Percentiles rank a stretch among this genome's conserved stretches.
These are phyloP conservation scores for Sebastes ruberrimus DNA, from an alignment of 2,797 vertebrate species.

Conservation along the genomic window DNA sequence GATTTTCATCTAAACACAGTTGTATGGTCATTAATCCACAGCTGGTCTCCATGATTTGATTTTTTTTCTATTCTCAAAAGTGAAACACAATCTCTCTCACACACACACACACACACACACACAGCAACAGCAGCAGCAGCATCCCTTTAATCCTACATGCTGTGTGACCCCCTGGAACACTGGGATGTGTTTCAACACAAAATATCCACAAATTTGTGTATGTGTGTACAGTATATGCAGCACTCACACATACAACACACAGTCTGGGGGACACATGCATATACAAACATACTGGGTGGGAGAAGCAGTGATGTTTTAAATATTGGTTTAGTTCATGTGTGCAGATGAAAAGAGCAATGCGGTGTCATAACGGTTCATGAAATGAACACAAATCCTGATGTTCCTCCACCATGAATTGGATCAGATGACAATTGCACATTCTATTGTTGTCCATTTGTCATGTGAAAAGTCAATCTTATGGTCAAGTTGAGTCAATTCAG, in stretches of 20 bases:
- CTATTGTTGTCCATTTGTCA: neutral
- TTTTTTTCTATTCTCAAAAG: neutral
- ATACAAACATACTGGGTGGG: neutral
- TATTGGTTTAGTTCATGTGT: neutral
- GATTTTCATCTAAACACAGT: neutral
- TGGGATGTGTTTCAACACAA: neutral
- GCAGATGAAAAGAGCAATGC: neutral
- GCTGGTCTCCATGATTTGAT: neutral
- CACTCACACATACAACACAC: neutral
- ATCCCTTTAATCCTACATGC: constrained; percentile 9
- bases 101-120: neutral
- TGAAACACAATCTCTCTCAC: neutral
- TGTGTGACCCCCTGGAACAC: constrained; percentile 4
- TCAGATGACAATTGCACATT: neutral
- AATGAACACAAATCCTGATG: neutral
- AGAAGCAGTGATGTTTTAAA: neutral
- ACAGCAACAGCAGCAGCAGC: neutral
- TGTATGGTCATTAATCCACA: neutral
- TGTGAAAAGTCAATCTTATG: neutral
- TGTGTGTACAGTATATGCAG: neutral
- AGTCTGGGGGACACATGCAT: too few relatives aligned
- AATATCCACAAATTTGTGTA: neutral
- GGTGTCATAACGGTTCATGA: neutral
- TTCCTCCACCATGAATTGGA: neutral
- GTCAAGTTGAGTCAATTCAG: neutral